These are phyloP conservation scores for Thecophora atra DNA, from an alignment of 2,888 invertebrate species.

Conservation along the genomic window DNA sequence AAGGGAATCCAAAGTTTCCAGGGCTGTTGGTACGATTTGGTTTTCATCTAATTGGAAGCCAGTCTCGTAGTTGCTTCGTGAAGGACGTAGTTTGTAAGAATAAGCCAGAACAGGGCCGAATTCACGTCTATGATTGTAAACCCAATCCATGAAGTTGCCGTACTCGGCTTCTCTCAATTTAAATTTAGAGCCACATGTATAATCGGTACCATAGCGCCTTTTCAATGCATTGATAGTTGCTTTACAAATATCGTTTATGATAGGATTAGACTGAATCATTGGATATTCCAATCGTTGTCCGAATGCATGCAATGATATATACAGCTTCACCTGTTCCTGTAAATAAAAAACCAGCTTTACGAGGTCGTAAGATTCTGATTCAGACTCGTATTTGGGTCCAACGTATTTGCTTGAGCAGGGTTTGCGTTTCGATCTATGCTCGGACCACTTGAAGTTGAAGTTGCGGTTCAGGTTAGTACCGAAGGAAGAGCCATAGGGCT, in stretches of 20 bases:
- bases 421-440: conserved; percentile 67
- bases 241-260: conserved; percentile 65
- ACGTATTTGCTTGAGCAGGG: conserved; percentile 66
- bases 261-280: conserved; percentile 68
- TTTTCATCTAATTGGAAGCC: conserved; percentile 76
- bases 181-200: conserved; percentile 71
- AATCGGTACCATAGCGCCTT: conserved; percentile 71
- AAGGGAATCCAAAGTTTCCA: conserved; percentile 72
- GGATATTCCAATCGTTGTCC: conserved; percentile 78
- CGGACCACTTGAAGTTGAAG: conserved; percentile 73
- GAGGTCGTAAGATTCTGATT: conserved; percentile 68
- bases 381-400: conserved; percentile 70
- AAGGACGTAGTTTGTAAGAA: conserved; percentile 70
- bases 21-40: conserved; percentile 74
- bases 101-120: conserved; percentile 47
- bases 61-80: conserved; percentile 62
- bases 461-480: conserved; percentile 75
- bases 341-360: no score
- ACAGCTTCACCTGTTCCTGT: conserved; percentile 69
- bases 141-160: conserved; percentile 80
- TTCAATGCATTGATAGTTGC: conserved; percentile 62
- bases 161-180: conserved; percentile 70
- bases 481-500: conserved; percentile 61
- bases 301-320: conserved; percentile 80
- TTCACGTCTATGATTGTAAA: conserved; percentile 70